Evolutionary conservation across 2,888 invertebrate genomes (phyloP).

Genomic region (Cylindroiulus punctatus): DNA sequence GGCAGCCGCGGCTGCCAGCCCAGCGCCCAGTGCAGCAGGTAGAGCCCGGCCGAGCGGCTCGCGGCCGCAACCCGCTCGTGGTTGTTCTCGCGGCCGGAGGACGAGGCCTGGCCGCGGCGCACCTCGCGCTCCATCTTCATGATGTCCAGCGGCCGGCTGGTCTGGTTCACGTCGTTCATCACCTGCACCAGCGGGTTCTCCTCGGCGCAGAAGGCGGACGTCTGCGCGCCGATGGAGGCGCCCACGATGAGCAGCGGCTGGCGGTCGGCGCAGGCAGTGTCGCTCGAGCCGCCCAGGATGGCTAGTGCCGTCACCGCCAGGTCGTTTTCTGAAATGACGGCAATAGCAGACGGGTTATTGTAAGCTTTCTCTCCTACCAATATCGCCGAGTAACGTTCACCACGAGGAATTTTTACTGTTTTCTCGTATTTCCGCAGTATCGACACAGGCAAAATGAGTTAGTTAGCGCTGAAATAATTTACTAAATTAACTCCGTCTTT

Average conservation of each 20-base stretch:
- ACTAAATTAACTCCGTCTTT: too few relatives aligned
- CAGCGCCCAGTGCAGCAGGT: background rate
- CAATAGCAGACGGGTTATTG: too few relatives aligned
- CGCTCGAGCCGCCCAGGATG: slow-evolving; percentile 67
- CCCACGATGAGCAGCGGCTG: background rate
- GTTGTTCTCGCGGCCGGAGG: background rate
- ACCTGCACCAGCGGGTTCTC: slow-evolving; percentile 72
- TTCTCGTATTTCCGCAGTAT: too few relatives aligned
- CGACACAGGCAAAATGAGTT: too few relatives aligned
- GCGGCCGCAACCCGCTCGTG: too few relatives aligned
- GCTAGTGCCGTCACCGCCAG: slow-evolving; percentile 62
- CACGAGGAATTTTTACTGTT: too few relatives aligned
- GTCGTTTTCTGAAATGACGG: slow-evolving; percentile 11
- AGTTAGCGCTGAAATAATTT: too few relatives aligned
- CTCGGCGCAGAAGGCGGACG: background rate
- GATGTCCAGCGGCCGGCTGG: slow-evolving; percentile 69
- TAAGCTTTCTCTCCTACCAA: too few relatives aligned
- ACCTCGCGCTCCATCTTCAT: slow-evolving; percentile 67
- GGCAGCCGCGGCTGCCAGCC: background rate
- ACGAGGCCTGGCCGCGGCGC: background rate
- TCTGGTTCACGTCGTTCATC: slow-evolving; percentile 81
- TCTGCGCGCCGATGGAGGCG: background rate
- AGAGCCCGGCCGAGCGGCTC: too few relatives aligned
- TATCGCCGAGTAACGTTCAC: too few relatives aligned
- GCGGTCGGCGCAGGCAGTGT: background rate